Conservation (phyloP, 1,140 invertebrate species). For the Delia radicum region DNA sequence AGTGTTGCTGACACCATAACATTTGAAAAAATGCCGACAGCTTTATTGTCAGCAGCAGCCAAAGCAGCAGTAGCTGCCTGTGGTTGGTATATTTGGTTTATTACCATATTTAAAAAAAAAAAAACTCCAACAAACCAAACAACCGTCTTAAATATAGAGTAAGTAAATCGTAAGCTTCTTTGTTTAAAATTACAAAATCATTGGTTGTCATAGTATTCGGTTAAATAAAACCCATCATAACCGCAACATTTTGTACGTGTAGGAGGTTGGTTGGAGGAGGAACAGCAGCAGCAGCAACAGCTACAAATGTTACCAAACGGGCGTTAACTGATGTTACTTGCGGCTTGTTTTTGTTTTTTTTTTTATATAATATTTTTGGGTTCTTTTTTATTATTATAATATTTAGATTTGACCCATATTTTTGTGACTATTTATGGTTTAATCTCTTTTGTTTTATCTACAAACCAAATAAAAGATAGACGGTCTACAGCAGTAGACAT, state of each 20-base stretch:
- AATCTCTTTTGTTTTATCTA: neutral
- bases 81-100: neutral
- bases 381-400: neutral
- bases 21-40: constrained; percentile 17
- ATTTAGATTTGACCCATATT: neutral
- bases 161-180: neutral
- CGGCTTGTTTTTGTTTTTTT: neutral
- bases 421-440: neutral
- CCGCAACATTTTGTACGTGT: neutral
- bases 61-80: neutral
- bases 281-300: neutral
- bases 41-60: constrained; percentile 13
- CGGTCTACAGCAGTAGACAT: too few species aligned
- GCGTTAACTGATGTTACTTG: constrained; percentile 17
- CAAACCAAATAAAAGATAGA: neutral
- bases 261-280: neutral
- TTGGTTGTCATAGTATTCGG: neutral
- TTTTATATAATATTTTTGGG: neutral
- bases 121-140: neutral
- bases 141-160: neutral
- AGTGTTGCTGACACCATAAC: neutral
- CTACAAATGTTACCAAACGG: neutral
- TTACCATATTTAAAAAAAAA: too few species aligned
- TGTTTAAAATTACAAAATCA: neutral
- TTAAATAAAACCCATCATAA: neutral